Base-by-base conservation (phyloP, 1,140 invertebrate species). In the Dryas iulia region DNA sequence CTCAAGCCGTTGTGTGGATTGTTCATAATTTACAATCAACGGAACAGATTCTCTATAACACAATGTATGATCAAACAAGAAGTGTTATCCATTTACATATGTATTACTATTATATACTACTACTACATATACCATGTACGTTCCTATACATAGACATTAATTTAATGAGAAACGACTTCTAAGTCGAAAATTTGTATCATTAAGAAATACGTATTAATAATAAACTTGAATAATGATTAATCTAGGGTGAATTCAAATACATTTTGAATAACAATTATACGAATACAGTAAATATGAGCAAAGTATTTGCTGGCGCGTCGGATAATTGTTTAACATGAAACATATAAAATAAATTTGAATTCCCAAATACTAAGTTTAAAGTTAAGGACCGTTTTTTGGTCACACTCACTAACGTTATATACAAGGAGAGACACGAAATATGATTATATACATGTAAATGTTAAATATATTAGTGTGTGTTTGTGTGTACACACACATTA, bases 1-100 rank as follows among this genome's bases (percentile, higher is more conserved):
- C 74, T 72, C 74, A 72, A 76, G 75, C 77, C 67, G 71, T 72
- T 69, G 72, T 53, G 14, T 18, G 24, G 52, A 28, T 8, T 30
- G 53, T 62, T 54, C 26, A 64, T 47, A 61, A 61, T 52, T 47
- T 61, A 61, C 59, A 61, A 31, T 24, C 12, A 59, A 23, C 31
- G 11, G 11, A n/a, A 10, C 31, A 33, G 31, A 33, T n/a, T n/a
- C n/a, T n/a, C n/a, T n/a, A n/a, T n/a, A n/a, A n/a, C n/a, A n/a
- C 31, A 12, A 14, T 39, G 33, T 39, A 0, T 39, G 33, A 39
- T 47, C 39, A 21, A 1, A 3, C 8, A n/a, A 39, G n/a, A 39
- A 7, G 35, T 14, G 35, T 14, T 14, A 14, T 18, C n/a, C 6
- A 6, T 14, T n/a, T n/a, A n/a, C n/a, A n/a, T n/a, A n/a, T n/a